Base-by-base conservation (phyloP, 2,797 vertebrate genomes). In the Salarias fasciatus region DNA sequence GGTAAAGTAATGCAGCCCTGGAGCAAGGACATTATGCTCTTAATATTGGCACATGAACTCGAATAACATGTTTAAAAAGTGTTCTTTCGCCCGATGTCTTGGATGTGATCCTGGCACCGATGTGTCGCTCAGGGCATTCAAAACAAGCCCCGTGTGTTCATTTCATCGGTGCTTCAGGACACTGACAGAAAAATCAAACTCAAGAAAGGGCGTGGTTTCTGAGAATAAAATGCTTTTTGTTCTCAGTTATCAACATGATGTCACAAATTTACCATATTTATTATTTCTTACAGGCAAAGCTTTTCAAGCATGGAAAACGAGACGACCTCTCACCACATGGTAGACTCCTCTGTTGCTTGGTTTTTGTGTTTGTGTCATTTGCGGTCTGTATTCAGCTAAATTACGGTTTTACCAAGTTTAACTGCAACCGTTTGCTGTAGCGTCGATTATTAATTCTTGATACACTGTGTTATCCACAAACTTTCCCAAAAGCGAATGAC, bases 251-350 rank as follows among this genome's bases (percentile, higher is more conserved):
- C 18, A 24, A 18, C 18, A 2, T 24, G n/a, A n/a, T n/a, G n/a
- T n/a, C n/a, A n/a, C n/a, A n/a, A n/a, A n/a, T n/a, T n/a, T n/a
- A n/a, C n/a, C n/a, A n/a, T n/a, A n/a, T n/a, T n/a, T n/a, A n/a
- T 38, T 38, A 1, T 38, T 7, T 79, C 79, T 78, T 63, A 11
- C 40, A 99, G 98, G 96, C 96, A 8, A 96, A 96, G 64, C 92
- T 99, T 80, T 99, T 98, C 82, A 99, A 98, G 77, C 97, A 99
- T 67, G 97, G 95, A 49, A 98, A 97, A 80, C 92, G 98, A 60
- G 95, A 98, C 58, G 97, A 98, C 70, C 94, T 97, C 69, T 91
- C 98, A 24, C 95, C 94, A 0, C 95, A 96, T 4, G 97, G 97
- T 99, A 88, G 82, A 95, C 82, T 59, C 6, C 48, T 36, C 24